Evolutionary conservation across 2,113 vertebrate species (phyloP), one percentile per base, ranked within the genome.

Genomic region (Cromileptes altivelis): DNA sequence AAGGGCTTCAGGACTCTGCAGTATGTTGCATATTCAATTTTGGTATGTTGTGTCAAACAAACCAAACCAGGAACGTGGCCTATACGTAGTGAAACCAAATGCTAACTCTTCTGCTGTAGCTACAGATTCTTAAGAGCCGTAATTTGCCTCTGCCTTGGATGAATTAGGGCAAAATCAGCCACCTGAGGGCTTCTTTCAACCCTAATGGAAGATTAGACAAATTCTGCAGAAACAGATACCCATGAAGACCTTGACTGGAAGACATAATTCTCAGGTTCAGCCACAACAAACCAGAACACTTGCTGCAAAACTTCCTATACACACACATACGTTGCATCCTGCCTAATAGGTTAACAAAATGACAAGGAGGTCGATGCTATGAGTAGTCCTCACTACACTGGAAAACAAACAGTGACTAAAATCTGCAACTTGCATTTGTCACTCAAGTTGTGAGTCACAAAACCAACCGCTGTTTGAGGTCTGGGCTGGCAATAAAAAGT

Each of bases 401-500:
- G 25, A 55, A 84, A 57, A 80, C 12, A 80, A 68, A 75, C 80
- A 71, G 50, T 45, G 55, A 85, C 69, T 76, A 42, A 87, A 74
- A 85, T 65, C 50, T 82, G 62, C 37, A 80, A 78, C n/a, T 57
- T 56, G 17, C 15, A 71, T 77, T 69, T 82, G 50, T 74, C 33
- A 84, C 56, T 72, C 10, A 1, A 62, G n/a, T 75, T 75, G 7
- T 70, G 55, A 85, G 45, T 87, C 75, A 78, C 75, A 56, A 74
- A 89, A 76, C 57, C 69, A 76, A 69, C 77, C 13, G 15, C 69
- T 65, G 69, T 62, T 70, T 78, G 82, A 76, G 72, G 80, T 89
- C 78, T 90, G 81, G 72, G 33, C 76, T 17, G 71, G 72, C 81
- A 78, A 75, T 90, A 90, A 90, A 93, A 91, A 71, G 37, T 91